Percentiles rank a stretch among this genome's conserved stretches.
These are phyloP conservation scores for Equus quagga DNA, from an alignment of 2,113 vertebrate genomes.

Conservation along the genomic window DNA sequence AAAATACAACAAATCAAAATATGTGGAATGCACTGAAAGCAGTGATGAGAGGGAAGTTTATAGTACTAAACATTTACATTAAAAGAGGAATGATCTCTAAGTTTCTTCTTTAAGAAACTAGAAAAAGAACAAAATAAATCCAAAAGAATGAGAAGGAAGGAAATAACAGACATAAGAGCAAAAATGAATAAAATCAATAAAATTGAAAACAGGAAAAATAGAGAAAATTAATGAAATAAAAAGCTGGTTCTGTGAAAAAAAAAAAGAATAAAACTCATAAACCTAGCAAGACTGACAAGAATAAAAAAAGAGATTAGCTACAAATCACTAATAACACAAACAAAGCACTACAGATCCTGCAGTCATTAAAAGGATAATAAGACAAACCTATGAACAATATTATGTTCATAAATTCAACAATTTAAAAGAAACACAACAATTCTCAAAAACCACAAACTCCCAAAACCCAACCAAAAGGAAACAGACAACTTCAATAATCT, in stretches of 20 bases:
- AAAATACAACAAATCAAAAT: too few species aligned
- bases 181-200: background rate
- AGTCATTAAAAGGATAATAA: slow-evolving; percentile 19
- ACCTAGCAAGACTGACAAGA: background rate
- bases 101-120: too few species aligned
- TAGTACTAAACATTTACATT: too few species aligned
- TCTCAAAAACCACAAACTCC: slow-evolving; percentile 21
- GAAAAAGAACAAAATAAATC: background rate
- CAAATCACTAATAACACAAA: slow-evolving; percentile 1
- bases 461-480: slow-evolving; percentile 40
- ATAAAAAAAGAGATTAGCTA: background rate
- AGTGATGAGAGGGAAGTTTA: too few species aligned
- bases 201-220: background rate
- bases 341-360: background rate
- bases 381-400: background rate
- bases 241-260: background rate
- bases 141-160: background rate
- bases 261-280: slow-evolving; percentile 21
- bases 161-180: background rate
- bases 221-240: slow-evolving; percentile 1
- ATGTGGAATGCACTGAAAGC: too few species aligned
- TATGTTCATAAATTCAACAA: slow-evolving; percentile 18
- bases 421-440: slow-evolving; percentile 33
- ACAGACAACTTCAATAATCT: background rate
- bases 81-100: too few species aligned